Evolutionary conservation across 2,797 vertebrate species (phyloP).

Genomic region (Macropus fuliginosus): DNA sequence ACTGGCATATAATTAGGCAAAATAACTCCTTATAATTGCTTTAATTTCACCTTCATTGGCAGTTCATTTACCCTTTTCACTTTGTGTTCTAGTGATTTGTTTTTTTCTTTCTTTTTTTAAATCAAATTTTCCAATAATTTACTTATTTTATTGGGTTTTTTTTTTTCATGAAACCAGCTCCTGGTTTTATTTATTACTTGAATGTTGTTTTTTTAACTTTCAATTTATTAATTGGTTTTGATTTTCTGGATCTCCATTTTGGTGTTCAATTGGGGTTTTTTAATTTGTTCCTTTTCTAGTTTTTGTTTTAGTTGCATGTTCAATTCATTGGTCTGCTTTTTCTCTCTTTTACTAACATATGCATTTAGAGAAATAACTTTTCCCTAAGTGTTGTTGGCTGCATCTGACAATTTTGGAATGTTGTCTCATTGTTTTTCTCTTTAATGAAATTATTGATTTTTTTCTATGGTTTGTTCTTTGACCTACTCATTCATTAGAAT

Average conservation of each 20-base stretch:
- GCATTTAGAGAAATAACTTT: neutral
- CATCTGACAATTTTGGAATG: neutral
- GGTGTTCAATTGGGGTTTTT: neutral
- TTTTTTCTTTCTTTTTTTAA: neutral
- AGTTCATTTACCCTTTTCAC: neutral
- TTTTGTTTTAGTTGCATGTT: neutral
- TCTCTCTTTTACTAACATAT: neutral
- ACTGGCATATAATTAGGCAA: neutral
- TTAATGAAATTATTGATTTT: neutral
- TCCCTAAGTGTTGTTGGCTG: neutral
- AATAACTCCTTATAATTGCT: neutral
- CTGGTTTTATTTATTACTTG: neutral
- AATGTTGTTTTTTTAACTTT: neutral
- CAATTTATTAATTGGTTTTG: neutral
- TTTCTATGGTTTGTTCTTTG: neutral
- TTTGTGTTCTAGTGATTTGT: neutral
- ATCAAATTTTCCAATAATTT: neutral
- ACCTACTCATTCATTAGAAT: neutral
- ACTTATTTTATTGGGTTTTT: neutral
- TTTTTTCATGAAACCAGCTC: neutral
- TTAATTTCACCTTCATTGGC: neutral
- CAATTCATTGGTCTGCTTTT: neutral
- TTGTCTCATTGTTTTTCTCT: neutral
- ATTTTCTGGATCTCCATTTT: neutral
- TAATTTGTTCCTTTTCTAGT: neutral